These are phyloP conservation scores for Montipora efflorescens DNA, from an alignment of 64 coral and sea anemone species.

Conservation along the genomic window DNA sequence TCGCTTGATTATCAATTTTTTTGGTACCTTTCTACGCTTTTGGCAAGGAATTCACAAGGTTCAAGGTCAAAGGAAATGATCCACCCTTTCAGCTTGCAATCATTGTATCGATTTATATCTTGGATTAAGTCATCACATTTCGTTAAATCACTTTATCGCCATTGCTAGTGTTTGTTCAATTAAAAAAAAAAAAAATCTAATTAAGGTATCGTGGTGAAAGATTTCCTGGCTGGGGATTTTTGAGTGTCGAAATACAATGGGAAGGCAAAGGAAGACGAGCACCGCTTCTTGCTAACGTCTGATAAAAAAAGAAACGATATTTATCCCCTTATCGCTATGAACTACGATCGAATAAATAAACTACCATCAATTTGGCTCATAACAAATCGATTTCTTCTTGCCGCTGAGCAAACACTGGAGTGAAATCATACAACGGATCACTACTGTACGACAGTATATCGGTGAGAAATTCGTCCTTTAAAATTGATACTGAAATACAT, in stretches of 20 bases:
- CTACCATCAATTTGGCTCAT: background rate
- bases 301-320: background rate
- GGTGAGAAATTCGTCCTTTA: background rate
- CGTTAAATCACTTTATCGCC: background rate
- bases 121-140: background rate
- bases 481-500: background rate
- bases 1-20: background rate
- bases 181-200: background rate
- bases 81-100: background rate
- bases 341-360: background rate
- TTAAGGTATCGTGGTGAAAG: background rate
- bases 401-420: too few relatives aligned
- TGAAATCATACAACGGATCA: background rate
- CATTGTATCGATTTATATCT: background rate
- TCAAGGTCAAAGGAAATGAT: background rate
- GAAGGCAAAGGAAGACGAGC: background rate
- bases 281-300: background rate
- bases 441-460: background rate
- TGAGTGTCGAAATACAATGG: background rate
- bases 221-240: background rate
- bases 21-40: background rate
- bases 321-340: background rate
- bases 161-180: background rate
- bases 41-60: background rate
- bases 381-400: background rate